Percentiles rank a stretch among this genome's conserved stretches.
These are phyloP conservation scores for Delia radicum DNA, from an alignment of 1,140 invertebrate genomes.

Conservation along the genomic window DNA sequence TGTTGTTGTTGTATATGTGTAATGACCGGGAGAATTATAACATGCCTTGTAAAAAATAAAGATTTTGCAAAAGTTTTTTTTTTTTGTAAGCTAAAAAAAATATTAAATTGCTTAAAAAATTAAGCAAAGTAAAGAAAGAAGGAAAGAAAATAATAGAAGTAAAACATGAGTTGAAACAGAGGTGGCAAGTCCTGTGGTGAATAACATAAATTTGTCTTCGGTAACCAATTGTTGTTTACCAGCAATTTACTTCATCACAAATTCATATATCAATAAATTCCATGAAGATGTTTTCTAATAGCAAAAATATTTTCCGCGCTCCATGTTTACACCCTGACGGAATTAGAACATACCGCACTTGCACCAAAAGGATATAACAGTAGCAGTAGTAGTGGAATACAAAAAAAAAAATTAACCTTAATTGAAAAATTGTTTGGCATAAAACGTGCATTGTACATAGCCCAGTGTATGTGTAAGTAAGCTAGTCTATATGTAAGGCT, in stretches of 20 bases:
- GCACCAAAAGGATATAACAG: neutral
- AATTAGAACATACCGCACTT: neutral
- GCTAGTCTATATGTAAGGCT: neutral
- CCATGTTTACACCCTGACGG: too few relatives aligned
- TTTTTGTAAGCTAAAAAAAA: neutral
- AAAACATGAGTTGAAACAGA: neutral
- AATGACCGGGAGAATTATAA: slow-evolving; percentile 14
- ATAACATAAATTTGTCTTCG: too few relatives aligned
- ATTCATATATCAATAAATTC: too few relatives aligned
- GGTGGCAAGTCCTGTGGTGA: neutral
- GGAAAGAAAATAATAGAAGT: neutral
- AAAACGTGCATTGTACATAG: slow-evolving; percentile 13
- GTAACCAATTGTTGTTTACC: too few relatives aligned
- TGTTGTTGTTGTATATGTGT: slow-evolving; percentile 5
- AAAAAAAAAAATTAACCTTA: slow-evolving; percentile 5
- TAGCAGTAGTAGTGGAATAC: neutral
- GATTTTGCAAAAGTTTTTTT: neutral
- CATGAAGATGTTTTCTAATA: too few relatives aligned
- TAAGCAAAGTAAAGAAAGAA: neutral
- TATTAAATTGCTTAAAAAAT: slow-evolving; percentile 23
- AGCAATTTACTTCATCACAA: too few relatives aligned
- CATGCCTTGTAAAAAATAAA: neutral
- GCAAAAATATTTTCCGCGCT: too few relatives aligned
- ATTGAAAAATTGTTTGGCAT: slow-evolving; percentile 20
- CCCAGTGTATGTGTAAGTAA: neutral